Evolutionary conservation across 2,888 invertebrate genomes (phyloP).

Genomic region (Allacma fusca): DNA sequence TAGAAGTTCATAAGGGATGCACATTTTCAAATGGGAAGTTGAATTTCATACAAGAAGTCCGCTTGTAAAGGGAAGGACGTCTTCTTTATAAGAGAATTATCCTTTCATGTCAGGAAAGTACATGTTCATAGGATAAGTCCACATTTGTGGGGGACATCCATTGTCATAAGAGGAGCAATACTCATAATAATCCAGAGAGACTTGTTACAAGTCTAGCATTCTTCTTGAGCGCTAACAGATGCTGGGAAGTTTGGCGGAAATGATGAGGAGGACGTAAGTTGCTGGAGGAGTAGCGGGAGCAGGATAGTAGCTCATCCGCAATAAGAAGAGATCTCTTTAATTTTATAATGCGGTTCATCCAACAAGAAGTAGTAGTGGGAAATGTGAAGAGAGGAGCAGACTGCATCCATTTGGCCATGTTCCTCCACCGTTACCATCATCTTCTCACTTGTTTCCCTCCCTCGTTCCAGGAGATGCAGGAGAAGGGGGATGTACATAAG

Average conservation of each 20-base stretch:
- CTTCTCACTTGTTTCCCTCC: not conserved
- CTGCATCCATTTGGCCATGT: slow-evolving; percentile 10
- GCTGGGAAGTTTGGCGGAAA: not conserved
- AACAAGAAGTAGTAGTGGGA: not conserved
- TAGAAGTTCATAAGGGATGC: too few species aligned
- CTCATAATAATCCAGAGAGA: too few species aligned
- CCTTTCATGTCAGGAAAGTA: too few species aligned
- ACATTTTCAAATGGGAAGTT: too few species aligned
- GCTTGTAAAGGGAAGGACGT: too few species aligned
- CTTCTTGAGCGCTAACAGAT: too few species aligned
- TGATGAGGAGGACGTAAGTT: not conserved
- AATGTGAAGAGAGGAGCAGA: not conserved
- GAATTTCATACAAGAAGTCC: too few species aligned
- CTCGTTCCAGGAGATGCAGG: too few species aligned
- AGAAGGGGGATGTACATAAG: too few species aligned
- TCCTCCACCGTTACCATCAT: not conserved
- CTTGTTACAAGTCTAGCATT: too few species aligned
- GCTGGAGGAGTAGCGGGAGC: not conserved
- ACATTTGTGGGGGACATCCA: not conserved
- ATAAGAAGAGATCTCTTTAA: not conserved
- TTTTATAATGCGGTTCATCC: slow-evolving; percentile 14
- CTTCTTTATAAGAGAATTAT: too few species aligned
- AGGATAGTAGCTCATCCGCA: not conserved
- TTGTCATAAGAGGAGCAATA: not conserved
- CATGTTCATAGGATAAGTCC: not conserved